Evolutionary conservation across 2,113 vertebrate genomes (phyloP), one percentile per base, ranked within the genome.

Genomic region (Bufo gargarizans): DNA sequence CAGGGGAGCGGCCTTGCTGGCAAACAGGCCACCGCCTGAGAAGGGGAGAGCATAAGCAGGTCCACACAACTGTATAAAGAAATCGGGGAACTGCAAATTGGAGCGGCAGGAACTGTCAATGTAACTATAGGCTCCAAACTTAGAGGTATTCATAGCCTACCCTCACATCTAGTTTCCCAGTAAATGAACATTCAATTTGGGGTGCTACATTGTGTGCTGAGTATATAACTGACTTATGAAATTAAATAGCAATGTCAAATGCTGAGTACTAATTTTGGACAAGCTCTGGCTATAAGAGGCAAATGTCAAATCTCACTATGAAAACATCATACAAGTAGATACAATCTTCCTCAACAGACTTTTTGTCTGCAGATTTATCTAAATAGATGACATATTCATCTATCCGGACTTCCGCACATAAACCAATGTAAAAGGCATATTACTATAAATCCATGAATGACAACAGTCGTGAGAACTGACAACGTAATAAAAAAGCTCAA

Each of bases 291-390:
- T 47, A 82, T n/a, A 65, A 50, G 47, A 82, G 45, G 0, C 43
- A 82, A 65, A 82, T 83, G 80, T 82, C 49, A 65, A 82, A 65
- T 65, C 22, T 83, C 47, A 82, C n/a, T 12, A 22, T 67, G 61
- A 82, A 83, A 47, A 47, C 10, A 82, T 6, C n/a, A 67, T 22
- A 53, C 43, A 50, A 83, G 43, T 10, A 69, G 47, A 71, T 53
- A 69, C n/a, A 84, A 17, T 69, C 55, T 83, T 47, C 69, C 69
- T 83, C 69, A 67, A 82, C 80, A 65, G 59, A 65, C 59, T 13
- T 82, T 82, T 13, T 58, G 50, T 19, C 47, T 16, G 11, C 9
- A n/a, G 12, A 8, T 83, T 22, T 50, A 82, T 47, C 80, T 67
- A 22, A 82, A 82, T 67, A n/a, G 19, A n/a, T 50, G 81, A 82